Evolutionary conservation across 2,888 invertebrate genomes (phyloP), one percentile per base, ranked within the genome.

Genomic region (Stomorhina lunata): DNA sequence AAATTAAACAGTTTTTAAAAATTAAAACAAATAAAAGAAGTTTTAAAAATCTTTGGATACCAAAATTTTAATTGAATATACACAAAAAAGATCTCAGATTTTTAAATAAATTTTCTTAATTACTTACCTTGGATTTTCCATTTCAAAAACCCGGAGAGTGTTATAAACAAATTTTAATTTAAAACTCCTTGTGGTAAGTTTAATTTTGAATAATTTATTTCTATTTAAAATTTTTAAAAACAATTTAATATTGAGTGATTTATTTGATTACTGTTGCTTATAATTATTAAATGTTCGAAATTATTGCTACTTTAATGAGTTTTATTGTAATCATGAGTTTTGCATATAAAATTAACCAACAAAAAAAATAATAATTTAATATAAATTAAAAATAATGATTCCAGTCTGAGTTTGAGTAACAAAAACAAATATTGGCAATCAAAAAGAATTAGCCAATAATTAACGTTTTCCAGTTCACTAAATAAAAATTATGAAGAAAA

Each of bases 381-480:
- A 50, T 25, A 50, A 50, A 50, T 25, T 50, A 20, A 22, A 55
- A 32, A n/a, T n/a, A n/a, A n/a, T n/a, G n/a, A n/a, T n/a, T n/a
- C n/a, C n/a, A n/a, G 4, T 32, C 9, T 32, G 32, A 20, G 20
- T 20, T 29, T 9, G 25, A 48, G 32, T 12, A 59, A 53, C 53
- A 34, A 32, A 59, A 37, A 17, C 10, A 37, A 25, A 57, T 29
- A 63, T 63, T 53, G n/a, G 53, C 15, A 50, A 61, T 50, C 37
- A 29, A 53, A 50, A 63, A 45, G 34, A 69, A 81, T 78, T 81
- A 55, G 81, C 45, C 34, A 81, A 81, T 81, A 78, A 73, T 77
- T 63, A 66, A 29, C 27, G 71, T 71, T 79, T 82, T 82, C 79
- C 82, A 82, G 53, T 79, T 79, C 75, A 79, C 65, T 82, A 61